Evolutionary conservation across 30 jellyfish, hydroid and myxozoan species (phyloP).

Genomic region (Hydra vulgaris): DNA sequence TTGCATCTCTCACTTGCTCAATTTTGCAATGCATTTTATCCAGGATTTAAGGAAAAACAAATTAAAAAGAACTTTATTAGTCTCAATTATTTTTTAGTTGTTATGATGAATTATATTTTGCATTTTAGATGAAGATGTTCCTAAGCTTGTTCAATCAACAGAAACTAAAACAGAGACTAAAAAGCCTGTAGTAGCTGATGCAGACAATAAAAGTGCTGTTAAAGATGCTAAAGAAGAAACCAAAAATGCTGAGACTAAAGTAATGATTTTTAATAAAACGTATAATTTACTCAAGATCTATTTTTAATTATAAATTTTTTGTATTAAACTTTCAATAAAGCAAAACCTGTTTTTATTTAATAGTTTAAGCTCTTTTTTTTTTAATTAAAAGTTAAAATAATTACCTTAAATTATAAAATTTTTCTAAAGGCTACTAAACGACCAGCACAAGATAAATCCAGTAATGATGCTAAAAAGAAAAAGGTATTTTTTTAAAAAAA

Average conservation of each 20-base stretch:
- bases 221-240: neutral
- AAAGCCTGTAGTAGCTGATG: conserved; percentile 23
- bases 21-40: neutral
- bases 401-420: no score
- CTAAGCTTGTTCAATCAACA: conserved; percentile 41
- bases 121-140: conserved; percentile 46
- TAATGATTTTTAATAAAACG: neutral
- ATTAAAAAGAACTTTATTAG: no score
- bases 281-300: neutral
- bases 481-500: neutral
- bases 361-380: no score
- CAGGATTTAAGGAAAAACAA: no score
- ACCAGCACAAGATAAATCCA: conserved; percentile 4
- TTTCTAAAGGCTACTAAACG: conserved; percentile 4
- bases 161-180: neutral
- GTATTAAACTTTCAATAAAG: no score
- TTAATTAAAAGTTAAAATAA: no score
- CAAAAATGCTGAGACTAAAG: neutral
- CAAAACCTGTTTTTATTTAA: no score
- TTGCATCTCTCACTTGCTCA: neutral
- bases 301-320: no score
- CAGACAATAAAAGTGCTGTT: neutral
- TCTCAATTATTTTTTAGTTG: no score
- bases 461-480: conserved; percentile 17
- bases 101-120: no score